phyloP scores from a whole-genome alignment of 2,888 invertebrate species.

The Acronicta leporina region DNA sequence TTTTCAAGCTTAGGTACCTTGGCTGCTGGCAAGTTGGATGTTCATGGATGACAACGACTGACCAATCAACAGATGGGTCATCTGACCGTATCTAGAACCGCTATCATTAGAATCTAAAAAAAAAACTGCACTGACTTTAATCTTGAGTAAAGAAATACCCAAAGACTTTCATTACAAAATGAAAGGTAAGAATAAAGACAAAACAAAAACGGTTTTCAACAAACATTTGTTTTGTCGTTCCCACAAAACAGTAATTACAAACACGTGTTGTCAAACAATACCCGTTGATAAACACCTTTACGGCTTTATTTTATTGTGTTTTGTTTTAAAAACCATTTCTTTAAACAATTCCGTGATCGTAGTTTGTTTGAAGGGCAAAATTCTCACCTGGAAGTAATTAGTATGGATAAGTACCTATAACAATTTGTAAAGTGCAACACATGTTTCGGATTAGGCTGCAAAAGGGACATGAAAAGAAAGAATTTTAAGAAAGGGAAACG shows the following conservation, averaged over 20 bases:
- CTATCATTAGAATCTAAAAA: no score
- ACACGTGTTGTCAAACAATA: slow-evolving; percentile 68
- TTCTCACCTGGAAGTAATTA: slow-evolving; percentile 48
- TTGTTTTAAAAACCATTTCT: slow-evolving; percentile 49
- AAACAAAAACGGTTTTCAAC: slow-evolving; percentile 30
- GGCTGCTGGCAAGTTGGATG: no score
- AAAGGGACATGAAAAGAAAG: background rate
- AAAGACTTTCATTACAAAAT: slow-evolving; percentile 3
- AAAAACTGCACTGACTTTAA: background rate
- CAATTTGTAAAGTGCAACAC: slow-evolving; percentile 32
- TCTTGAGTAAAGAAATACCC: background rate
- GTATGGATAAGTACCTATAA: slow-evolving; percentile 11
- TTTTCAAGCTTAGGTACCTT: no score
- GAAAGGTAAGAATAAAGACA: slow-evolving; percentile 13
- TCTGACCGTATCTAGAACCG: no score
- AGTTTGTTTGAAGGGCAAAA: slow-evolving; percentile 28
- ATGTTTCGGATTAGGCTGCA: slow-evolving; percentile 28
- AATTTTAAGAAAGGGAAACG: background rate
- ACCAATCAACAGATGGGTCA: no score
- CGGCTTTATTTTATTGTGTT: slow-evolving; percentile 49
- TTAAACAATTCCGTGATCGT: slow-evolving; percentile 24
- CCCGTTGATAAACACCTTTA: slow-evolving; percentile 52
- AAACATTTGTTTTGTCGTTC: slow-evolving; percentile 48
- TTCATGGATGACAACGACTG: no score
- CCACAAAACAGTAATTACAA: slow-evolving; percentile 64